Percentiles rank a stretch among this genome's conserved stretches.
These are phyloP conservation scores for Scleropages formosus DNA, from an alignment of 2,797 vertebrate species.

Conservation along the genomic window DNA sequence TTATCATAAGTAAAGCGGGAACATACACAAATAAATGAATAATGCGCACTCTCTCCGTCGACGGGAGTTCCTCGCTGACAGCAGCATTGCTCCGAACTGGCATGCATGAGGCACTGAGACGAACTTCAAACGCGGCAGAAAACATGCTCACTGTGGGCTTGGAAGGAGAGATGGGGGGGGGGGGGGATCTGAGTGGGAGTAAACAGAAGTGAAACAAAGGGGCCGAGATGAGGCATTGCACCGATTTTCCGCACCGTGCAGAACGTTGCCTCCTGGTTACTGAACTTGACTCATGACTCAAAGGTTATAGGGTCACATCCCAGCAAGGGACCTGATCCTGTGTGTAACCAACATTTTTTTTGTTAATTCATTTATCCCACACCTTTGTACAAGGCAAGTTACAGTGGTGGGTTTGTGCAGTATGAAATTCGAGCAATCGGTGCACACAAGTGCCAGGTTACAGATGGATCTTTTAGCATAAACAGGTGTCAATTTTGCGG, in stretches of 20 bases:
- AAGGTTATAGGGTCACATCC: background rate
- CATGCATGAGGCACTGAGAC: conserved; percentile 27
- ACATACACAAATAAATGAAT: conserved; percentile 51
- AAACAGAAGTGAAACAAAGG: background rate
- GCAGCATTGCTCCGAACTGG: conserved; percentile 39
- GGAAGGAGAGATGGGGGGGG: background rate
- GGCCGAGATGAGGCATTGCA: no score
- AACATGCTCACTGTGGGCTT: conserved; percentile 11
- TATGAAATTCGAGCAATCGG: no score
- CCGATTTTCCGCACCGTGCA: no score
- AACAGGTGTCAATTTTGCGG: no score
- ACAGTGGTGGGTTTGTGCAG: no score
- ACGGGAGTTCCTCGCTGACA: conserved; percentile 32
- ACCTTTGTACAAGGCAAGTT: no score
- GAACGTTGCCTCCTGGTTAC: no score
- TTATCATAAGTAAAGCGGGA: conserved; percentile 28
- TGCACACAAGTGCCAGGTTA: no score
- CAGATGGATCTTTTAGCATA: no score
- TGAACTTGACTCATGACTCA: background rate
- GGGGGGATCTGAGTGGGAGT: background rate
- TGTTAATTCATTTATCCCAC: no score
- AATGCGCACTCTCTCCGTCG: conserved; percentile 23
- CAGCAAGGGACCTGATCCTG: no score
- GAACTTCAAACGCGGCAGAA: conserved; percentile 30
- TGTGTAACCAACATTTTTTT: no score